A percentile compares a stretch with the other conserved stretches of the same genome.
Conservation (phyloP, 2,113 vertebrate genomes). For the Polypterus bichir region DNA sequence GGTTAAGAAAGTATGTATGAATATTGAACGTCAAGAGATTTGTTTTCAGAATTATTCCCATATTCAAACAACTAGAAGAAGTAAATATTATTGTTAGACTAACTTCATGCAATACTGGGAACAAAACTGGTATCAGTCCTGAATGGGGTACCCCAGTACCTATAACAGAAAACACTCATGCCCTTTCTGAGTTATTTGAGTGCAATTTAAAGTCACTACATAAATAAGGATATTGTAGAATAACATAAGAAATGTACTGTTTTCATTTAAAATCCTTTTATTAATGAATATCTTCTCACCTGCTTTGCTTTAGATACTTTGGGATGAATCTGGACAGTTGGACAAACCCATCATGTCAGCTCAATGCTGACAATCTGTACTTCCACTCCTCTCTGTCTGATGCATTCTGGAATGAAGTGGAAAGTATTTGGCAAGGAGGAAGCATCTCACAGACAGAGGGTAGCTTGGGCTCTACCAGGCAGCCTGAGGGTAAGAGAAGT, state of each 20-base stretch:
- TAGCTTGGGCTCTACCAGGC: constrained; percentile 50
- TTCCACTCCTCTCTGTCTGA: constrained; percentile 53
- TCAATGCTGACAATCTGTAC: constrained; percentile 31
- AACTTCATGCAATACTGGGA: too few relatives aligned
- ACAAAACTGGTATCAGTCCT: too few relatives aligned
- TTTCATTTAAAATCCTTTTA: neutral
- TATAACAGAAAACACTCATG: too few relatives aligned
- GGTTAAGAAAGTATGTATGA: too few relatives aligned
- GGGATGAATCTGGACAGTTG: constrained; percentile 58
- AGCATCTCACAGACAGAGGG: constrained; percentile 50
- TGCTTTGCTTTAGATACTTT: constrained; percentile 35
- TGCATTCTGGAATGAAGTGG: constrained; percentile 76
- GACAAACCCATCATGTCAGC: constrained; percentile 39
- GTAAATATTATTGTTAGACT: too few relatives aligned
- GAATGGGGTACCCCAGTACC: too few relatives aligned
- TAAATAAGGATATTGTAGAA: neutral
- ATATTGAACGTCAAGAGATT: too few relatives aligned
- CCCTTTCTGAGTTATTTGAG: too few relatives aligned
- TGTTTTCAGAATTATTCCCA: too few relatives aligned
- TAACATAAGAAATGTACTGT: neutral
- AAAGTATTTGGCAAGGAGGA: constrained; percentile 60
- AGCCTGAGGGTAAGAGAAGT: constrained; percentile 60
- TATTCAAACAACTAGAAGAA: too few relatives aligned
- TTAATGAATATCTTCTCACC: neutral
- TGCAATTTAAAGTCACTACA: too few relatives aligned